Base-by-base conservation (phyloP, 1,140 invertebrate species). In the Physella acuta region DNA sequence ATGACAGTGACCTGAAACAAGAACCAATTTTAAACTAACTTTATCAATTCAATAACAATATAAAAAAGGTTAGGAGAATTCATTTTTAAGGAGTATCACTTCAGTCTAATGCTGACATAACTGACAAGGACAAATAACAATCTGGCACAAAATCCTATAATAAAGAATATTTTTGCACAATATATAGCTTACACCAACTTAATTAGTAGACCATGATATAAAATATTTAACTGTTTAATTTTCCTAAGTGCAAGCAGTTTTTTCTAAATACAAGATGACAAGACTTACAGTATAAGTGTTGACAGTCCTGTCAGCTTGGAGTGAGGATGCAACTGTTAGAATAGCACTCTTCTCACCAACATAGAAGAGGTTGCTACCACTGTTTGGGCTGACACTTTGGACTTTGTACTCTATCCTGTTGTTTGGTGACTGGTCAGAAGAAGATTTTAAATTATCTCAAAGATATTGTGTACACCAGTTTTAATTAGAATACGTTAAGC, bases 341-440 rank as follows among this genome's bases (percentile, higher is more conserved):
- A 3, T 58, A 24, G 55, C 66, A 49, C 36, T 14, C 24, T 14
- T 1, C 8, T 26, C 36, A n/a, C n/a, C n/a, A 44, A 68, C 34
- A 28, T 55, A 60, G 30, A 68, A 68, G 1, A 59, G 17, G 33
- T 60, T 37, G 33, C 51, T 8, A n/a, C n/a, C n/a, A n/a, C n/a
- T n/a, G 39, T 24, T 56, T 36, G 64, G 52, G 3, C 4, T 0
- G 34, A 26, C 37, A 20, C 28, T 36, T 20, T 0, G 2, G 24
- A 67, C 56, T 36, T 36, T 14, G 53, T 68, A 68, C 26, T 51
- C 34, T 14, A 68, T 14, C 26, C 49, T 36, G 0, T 51, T 68
- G 56, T 60, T 68, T 44, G 55, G 66, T 44, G 55, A 33, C 66
- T 68, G 39, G 30, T 59, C 28, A 53, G 14, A 31, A 37, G 44